Percentiles rank a stretch among this genome's conserved stretches.
Evolutionary conservation across 2,888 invertebrate genomes (phyloP).

Genomic region (Metellina segmentata): DNA sequence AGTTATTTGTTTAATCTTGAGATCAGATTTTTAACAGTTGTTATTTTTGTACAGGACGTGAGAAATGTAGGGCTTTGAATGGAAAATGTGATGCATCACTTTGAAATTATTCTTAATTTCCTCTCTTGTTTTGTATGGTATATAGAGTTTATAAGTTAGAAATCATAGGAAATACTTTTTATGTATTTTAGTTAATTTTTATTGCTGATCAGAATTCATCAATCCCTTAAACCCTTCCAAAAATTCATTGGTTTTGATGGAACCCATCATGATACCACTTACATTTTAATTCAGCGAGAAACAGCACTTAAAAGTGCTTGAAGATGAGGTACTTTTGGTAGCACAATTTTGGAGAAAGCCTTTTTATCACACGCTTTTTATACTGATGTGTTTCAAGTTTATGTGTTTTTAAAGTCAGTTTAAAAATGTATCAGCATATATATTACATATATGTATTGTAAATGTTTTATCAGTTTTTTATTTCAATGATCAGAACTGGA

Average conservation of each 20-base stretch:
- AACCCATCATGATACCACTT: no score
- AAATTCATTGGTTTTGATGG: no score
- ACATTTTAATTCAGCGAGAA: background rate
- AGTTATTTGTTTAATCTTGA: constrained; percentile 43
- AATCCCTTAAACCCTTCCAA: no score
- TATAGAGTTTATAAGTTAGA: background rate
- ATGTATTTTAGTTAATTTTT: no score
- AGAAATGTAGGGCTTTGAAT: constrained; percentile 10
- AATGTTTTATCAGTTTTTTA: constrained; percentile 11
- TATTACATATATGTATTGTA: no score
- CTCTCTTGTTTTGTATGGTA: constrained; percentile 18
- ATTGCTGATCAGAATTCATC: no score
- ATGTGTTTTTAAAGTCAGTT: constrained; percentile 25
- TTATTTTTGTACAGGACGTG: constrained; percentile 39
- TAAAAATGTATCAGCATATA: background rate
- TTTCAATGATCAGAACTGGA: constrained; percentile 27
- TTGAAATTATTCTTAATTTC: background rate
- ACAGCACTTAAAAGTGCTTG: background rate
- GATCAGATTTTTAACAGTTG: constrained; percentile 52
- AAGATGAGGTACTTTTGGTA: background rate
- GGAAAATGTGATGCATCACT: constrained; percentile 13
- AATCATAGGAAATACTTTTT: no score
- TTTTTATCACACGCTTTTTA: constrained; percentile 33
- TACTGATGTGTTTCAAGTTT: constrained; percentile 31
- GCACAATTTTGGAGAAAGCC: constrained; percentile 21